phyloP scores from a whole-genome alignment of 2,888 invertebrate genomes.

The Phorcus lineatus region DNA sequence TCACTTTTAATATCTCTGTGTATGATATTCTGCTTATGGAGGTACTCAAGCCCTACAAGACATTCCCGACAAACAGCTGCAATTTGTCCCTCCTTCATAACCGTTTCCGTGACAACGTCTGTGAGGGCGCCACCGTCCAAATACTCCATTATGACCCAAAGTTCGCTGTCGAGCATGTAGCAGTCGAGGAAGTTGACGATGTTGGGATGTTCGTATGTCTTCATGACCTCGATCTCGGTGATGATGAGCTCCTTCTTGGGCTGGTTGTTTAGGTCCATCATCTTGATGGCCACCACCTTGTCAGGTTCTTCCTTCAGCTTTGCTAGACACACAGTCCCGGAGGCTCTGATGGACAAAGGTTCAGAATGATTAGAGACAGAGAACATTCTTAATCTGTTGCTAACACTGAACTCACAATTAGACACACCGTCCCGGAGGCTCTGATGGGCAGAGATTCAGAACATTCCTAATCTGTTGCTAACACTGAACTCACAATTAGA shows the following conservation, averaged over 20 bases:
- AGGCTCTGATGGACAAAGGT: constrained; percentile 79
- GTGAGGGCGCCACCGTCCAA: constrained; percentile 92
- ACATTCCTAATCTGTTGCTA: no score
- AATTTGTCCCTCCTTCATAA: constrained; percentile 97
- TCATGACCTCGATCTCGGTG: constrained; percentile 86
- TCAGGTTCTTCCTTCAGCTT: constrained; percentile 83
- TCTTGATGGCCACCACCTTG: constrained; percentile 93
- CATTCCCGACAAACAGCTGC: constrained; percentile 95
- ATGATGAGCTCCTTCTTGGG: constrained; percentile 96
- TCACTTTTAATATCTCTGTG: constrained; percentile 95
- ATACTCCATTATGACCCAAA: constrained; percentile 98
- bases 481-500: no score
- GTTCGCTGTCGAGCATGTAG: constrained; percentile 91
- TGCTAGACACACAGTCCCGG: constrained; percentile 93
- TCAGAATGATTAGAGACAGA: background rate
- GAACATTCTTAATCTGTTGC: background rate
- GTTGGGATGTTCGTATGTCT: constrained; percentile 88
- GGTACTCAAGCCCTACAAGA: constrained; percentile 90
- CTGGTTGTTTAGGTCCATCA: constrained; percentile 95
- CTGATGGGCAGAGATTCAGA: no score
- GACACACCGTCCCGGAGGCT: background rate
- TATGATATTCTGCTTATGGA: constrained; percentile 86
- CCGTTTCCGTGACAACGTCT: constrained; percentile 96
- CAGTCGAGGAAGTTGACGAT: constrained; percentile 96
- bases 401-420: background rate